Evolutionary conservation across 2,113 vertebrate species (phyloP).

Genomic region (Tringa solitaria): DNA sequence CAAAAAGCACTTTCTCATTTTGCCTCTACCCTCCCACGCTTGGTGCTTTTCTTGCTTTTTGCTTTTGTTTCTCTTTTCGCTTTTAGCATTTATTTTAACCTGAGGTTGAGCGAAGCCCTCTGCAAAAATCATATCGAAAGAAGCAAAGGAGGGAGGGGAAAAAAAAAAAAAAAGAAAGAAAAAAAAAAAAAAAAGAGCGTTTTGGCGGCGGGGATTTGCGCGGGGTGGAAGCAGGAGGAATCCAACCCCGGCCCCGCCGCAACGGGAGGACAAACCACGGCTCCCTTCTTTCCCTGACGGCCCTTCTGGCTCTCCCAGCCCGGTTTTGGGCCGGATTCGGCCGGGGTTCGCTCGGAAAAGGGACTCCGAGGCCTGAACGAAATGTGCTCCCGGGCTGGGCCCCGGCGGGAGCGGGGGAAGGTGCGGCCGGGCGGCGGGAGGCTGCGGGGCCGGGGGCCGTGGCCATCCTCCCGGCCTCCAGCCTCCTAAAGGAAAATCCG

Average conservation of each 20-base stretch:
- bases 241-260: not conserved
- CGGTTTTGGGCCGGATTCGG: not conserved
- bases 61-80: not conserved
- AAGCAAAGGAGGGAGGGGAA: not conserved
- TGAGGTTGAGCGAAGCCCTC: not conserved
- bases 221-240: not conserved
- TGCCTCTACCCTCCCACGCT: fast-evolving
- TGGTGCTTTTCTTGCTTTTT: not conserved
- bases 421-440: not conserved
- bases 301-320: not conserved
- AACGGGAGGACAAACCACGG: not conserved
- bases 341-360: not conserved
- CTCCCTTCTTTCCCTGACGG: not conserved
- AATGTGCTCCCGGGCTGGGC: not conserved
- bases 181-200: not conserved
- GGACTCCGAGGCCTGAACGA: not conserved
- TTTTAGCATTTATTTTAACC: not conserved
- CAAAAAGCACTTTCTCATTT: not conserved
- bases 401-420: not conserved
- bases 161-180: too few species aligned
- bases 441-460: not conserved
- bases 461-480: not conserved
- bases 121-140: not conserved
- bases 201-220: not conserved
- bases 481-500: not conserved